Percentiles rank a stretch among this genome's conserved stretches.
Conservation (phyloP, 2,113 vertebrate genomes). For the Triplophysa siluroides region DNA sequence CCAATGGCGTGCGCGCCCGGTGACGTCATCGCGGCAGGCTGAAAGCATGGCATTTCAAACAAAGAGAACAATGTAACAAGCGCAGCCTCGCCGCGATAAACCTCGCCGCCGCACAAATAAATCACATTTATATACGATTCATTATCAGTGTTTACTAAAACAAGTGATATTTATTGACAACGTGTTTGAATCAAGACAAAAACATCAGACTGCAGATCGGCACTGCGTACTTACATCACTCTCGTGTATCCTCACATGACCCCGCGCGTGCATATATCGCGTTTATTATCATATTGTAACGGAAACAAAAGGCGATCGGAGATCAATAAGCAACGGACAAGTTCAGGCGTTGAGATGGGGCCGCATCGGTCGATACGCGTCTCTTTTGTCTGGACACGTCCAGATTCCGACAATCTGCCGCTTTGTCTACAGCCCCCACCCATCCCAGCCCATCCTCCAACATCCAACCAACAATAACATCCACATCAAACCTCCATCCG, state of each 20-base stretch:
- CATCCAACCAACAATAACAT: neutral
- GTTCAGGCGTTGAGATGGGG: neutral
- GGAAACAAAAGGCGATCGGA: neutral
- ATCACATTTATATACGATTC: neutral
- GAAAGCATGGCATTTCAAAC: slow-evolving; percentile 92
- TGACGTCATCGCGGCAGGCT: slow-evolving; percentile 91
- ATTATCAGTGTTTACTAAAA: neutral
- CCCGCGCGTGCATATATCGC: neutral
- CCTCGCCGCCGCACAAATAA: neutral
- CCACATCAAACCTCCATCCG: neutral
- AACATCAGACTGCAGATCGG: neutral
- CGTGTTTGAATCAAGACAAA: neutral
- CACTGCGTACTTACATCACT: neutral
- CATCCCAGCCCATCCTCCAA: slow-evolving; percentile 56
- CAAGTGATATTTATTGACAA: neutral
- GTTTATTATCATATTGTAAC: neutral
- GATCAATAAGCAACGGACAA: slow-evolving; percentile 1
- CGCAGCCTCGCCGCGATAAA: slow-evolving; percentile 30
- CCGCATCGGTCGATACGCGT: slow-evolving; percentile 34
- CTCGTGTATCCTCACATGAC: slow-evolving; percentile 21
- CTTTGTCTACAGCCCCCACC: slow-evolving; percentile 71
- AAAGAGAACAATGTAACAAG: slow-evolving; percentile 92
- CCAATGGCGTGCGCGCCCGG: slow-evolving; percentile 83
- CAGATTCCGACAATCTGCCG: slow-evolving; percentile 76
- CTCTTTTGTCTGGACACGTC: slow-evolving; percentile 78